Percentiles rank a stretch among this genome's conserved stretches.
These are phyloP conservation scores for Hydraecia micacea DNA, from an alignment of 2,888 invertebrate species.

Conservation along the genomic window DNA sequence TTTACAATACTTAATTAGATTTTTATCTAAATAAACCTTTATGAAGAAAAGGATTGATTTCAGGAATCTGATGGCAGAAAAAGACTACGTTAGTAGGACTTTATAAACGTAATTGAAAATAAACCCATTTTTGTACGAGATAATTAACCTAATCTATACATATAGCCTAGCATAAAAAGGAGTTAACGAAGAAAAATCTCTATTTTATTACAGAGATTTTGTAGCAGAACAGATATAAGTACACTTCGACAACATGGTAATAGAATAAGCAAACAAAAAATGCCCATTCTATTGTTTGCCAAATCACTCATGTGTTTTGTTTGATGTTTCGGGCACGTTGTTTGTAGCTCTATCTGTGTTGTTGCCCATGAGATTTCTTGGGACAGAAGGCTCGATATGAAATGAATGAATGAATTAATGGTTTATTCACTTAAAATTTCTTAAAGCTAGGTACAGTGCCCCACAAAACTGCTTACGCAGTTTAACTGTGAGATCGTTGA, in stretches of 20 bases:
- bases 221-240: conserved; percentile 6
- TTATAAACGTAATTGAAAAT: neutral
- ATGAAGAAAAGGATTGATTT: neutral
- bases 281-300: conserved; percentile 35
- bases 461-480: too few species aligned
- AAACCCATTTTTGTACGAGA: neutral
- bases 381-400: neutral
- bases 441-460: too few species aligned
- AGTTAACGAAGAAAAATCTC: neutral
- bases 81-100: neutral
- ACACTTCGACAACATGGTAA: conserved; percentile 29
- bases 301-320: conserved; percentile 41
- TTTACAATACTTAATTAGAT: neutral
- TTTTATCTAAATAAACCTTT: conserved; percentile 1
- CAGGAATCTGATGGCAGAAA: neutral
- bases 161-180: neutral
- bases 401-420: too few species aligned
- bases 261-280: conserved; percentile 42
- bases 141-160: neutral
- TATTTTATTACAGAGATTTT: neutral
- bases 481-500: too few species aligned
- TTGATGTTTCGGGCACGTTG: conserved; percentile 27
- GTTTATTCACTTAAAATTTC: too few species aligned
- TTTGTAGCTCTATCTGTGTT: conserved; percentile 12
- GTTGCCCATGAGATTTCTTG: conserved; percentile 3